phyloP scores from a whole-genome alignment of 2,888 invertebrate genomes.

The Hydrotaea diabolus region DNA sequence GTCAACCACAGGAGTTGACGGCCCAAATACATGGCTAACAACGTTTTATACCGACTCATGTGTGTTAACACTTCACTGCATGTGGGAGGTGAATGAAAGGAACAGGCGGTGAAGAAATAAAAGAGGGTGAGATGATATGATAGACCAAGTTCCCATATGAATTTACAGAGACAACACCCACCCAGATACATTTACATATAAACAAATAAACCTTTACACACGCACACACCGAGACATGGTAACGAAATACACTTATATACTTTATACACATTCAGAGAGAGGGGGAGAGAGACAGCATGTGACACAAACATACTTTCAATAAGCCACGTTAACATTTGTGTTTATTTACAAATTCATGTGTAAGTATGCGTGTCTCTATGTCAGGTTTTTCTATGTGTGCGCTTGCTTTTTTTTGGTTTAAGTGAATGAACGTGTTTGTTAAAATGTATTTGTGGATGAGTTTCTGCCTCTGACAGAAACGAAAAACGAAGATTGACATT shows the following conservation, averaged over 20 bases:
- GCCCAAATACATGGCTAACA: not conserved
- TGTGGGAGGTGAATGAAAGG: not conserved
- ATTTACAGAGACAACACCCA: not conserved
- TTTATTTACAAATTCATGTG: too few relatives aligned
- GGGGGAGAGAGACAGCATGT: too few relatives aligned
- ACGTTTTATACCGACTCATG: not conserved
- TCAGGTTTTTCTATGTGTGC: not conserved
- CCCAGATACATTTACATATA: not conserved
- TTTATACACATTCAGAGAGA: too few relatives aligned
- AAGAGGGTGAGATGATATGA: not conserved
- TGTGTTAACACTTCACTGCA: slow-evolving; percentile 3
- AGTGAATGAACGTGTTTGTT: not conserved
- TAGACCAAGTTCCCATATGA: not conserved
- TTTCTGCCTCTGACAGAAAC: not conserved
- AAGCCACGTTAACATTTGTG: too few relatives aligned
- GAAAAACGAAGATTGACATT: slow-evolving; percentile 39
- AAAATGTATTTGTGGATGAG: not conserved
- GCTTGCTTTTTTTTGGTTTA: not conserved
- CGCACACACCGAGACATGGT: too few relatives aligned
- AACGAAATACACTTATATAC: not conserved
- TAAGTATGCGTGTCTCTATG: not conserved
- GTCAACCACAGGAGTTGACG: not conserved
- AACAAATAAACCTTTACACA: not conserved
- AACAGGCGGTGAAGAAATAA: not conserved
- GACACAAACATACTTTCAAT: too few relatives aligned